Conservation (phyloP, 2,797 vertebrate genomes). For the Hippoglossus hippoglossus region DNA sequence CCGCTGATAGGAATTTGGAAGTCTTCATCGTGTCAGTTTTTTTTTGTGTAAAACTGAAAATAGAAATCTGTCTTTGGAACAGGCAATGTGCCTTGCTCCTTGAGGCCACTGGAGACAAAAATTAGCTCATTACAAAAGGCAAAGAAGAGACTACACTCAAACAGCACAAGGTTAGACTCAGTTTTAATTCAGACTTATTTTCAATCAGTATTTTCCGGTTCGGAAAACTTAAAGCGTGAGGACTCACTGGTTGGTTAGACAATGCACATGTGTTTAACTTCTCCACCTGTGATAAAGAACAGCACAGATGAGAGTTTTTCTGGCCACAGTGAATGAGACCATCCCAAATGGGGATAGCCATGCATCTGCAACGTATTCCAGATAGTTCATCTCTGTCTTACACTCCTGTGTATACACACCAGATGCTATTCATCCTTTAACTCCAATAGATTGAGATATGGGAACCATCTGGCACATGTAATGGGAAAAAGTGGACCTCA, state of each 20-base stretch:
- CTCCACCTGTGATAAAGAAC: background rate
- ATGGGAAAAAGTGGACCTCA: background rate
- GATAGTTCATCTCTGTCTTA: background rate
- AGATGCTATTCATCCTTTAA: background rate
- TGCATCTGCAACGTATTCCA: background rate
- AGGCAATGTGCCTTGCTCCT: no score
- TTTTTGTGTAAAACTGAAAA: no score
- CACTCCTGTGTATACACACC: no score
- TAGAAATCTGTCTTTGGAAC: no score
- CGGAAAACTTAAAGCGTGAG: background rate
- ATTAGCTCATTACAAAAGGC: background rate
- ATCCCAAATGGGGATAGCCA: background rate
- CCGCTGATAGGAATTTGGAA: no score
- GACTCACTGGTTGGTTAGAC: background rate
- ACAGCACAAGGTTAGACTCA: background rate
- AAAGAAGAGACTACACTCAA: background rate
- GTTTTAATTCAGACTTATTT: no score
- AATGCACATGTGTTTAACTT: background rate
- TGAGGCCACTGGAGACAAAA: no score
- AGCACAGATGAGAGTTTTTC: background rate
- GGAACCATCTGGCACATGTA: background rate
- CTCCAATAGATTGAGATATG: background rate
- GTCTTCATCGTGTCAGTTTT: no score
- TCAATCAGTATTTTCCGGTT: no score
- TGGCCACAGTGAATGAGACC: background rate